Evolutionary conservation across 2,888 invertebrate species (phyloP), one percentile per base, ranked within the genome.

Genomic region (Synanthedon formicaeformis): DNA sequence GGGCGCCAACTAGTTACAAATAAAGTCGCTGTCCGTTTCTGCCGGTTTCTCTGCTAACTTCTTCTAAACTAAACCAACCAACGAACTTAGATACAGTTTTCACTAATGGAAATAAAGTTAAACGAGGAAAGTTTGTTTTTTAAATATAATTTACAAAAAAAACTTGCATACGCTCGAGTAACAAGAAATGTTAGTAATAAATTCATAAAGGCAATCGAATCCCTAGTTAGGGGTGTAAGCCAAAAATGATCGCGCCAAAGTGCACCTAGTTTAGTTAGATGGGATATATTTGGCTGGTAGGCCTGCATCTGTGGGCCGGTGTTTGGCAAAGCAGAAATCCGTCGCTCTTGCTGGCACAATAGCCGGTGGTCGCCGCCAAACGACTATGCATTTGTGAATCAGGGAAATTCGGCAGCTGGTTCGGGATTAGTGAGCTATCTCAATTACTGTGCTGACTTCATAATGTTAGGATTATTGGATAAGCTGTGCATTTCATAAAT

Each of bases 221-320:
- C 45, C 50, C 34, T 48, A 34, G 45, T 52, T 50, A 51, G 57
- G 52, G 55, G 54, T 55, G 55, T 56, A 55, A 64, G 76, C 75
- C 78, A 76, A 78, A 74, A 61, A 60, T 55, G 53, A 50, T 45
- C 55, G 55, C 55, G 69, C 67, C 67, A 67, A 66, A 60, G 56
- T 59, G 57, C 58, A 65, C 62, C 57, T 58, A 65, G 64, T 65
- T 67, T 57, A 65, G 64, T 67, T 68, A 71, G 69, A 75, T 73
- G 69, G 63, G 66, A 64, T 71, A 72, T 59, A 77, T 80, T 79
- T 79, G 78, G 77, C 75, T 68, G 62, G 62, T 64, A 65, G 66
- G 60, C 62, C 58, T 63, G 61, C 71, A 75, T 72, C 71, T 75
- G 74, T 58, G 66, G 61, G 61, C 60, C 57, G 54, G 57, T 54